Percentiles rank a stretch among this genome's conserved stretches.
Conservation (phyloP, 2,888 invertebrate species). For the Lycaena phlaeas region DNA sequence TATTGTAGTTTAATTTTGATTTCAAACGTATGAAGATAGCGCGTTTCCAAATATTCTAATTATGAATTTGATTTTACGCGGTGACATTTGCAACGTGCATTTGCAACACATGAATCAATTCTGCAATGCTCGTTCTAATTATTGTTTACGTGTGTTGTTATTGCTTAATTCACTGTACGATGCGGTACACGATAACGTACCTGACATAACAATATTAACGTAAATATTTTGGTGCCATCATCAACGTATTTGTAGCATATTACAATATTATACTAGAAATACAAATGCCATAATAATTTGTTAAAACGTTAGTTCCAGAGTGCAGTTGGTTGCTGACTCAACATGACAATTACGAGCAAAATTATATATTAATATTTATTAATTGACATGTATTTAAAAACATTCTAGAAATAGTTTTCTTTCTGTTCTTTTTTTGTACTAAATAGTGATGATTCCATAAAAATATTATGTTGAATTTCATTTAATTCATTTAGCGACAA, state of each 20-base stretch:
- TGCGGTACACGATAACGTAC: not conserved
- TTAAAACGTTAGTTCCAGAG: not conserved
- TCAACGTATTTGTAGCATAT: not conserved
- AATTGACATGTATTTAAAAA: too few species aligned
- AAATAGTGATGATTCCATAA: too few species aligned
- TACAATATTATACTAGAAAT: not conserved
- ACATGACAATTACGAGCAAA: too few species aligned
- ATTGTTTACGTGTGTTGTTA: constrained; percentile 8
- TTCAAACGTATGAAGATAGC: not conserved
- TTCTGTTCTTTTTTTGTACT: too few species aligned
- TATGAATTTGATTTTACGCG: constrained; percentile 5
- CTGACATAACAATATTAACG: constrained; percentile 10
- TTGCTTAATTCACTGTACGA: constrained; percentile 5
- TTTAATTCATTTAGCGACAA: too few species aligned
- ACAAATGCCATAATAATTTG: not conserved
- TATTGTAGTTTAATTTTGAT: too few species aligned
- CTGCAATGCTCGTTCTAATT: constrained; percentile 3
- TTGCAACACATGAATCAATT: constrained; percentile 7
- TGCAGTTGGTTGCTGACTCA: too few species aligned
- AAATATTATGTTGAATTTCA: too few species aligned
- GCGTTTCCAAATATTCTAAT: constrained; percentile 1
- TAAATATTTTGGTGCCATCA: not conserved
- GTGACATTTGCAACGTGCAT: not conserved
- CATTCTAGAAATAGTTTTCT: too few species aligned
- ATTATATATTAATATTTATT: too few species aligned